Evolutionary conservation across 1,140 invertebrate genomes (phyloP).

Genomic region (Metopolophium dirhodum): DNA sequence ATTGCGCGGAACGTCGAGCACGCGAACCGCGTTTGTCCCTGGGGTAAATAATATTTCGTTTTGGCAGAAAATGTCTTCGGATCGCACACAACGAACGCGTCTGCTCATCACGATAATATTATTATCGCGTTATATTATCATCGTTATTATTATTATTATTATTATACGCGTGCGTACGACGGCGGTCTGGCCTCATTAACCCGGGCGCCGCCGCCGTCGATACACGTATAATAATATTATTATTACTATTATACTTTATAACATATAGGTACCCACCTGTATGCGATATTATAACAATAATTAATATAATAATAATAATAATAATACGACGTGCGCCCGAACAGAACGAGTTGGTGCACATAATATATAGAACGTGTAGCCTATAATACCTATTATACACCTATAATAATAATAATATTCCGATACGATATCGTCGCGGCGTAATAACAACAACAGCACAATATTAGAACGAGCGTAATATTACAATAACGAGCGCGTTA

Average conservation of each 20-base stretch:
- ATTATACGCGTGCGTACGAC: neutral
- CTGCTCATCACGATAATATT: neutral
- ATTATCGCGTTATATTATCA: neutral
- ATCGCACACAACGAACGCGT: neutral
- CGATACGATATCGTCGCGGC: no score
- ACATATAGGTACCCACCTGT: no score
- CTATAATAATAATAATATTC: no score
- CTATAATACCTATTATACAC: neutral
- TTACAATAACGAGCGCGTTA: neutral
- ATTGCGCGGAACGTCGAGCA: neutral
- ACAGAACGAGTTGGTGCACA: neutral
- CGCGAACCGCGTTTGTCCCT: neutral
- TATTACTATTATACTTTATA: no score
- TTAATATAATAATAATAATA: neutral
- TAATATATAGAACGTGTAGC: no score
- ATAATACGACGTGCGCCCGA: neutral
- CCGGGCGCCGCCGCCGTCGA: neutral
- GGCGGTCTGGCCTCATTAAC: conserved; percentile 2
- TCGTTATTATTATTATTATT: neutral
- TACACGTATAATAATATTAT: neutral
- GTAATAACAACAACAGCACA: neutral
- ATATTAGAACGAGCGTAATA: neutral
- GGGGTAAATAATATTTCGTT: neutral
- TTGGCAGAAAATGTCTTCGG: neutral
- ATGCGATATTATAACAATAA: neutral